phyloP scores from a whole-genome alignment of 1,140 invertebrate genomes.

The Sycophaga agraensis region DNA sequence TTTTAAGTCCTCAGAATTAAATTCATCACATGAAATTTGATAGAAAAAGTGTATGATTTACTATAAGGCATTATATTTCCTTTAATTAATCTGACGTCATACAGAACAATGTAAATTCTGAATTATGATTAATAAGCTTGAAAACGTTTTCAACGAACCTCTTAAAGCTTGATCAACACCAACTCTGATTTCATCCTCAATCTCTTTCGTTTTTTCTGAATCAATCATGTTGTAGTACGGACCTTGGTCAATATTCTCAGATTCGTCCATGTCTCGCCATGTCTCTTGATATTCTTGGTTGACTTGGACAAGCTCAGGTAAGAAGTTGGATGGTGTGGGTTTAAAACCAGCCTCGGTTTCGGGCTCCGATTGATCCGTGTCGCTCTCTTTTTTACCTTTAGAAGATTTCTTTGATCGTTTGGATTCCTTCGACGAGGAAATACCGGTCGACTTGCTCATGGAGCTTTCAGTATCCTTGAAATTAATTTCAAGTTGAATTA shows the following conservation, averaged over 20 bases:
- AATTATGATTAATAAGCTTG: too few relatives aligned
- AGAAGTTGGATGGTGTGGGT: constrained; percentile 56
- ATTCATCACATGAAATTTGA: background rate
- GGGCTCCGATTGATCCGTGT: constrained; percentile 62
- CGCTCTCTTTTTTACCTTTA: constrained; percentile 52
- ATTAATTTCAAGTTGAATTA: too few relatives aligned
- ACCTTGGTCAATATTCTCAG: constrained; percentile 66
- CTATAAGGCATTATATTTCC: too few relatives aligned
- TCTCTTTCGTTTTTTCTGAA: constrained; percentile 76
- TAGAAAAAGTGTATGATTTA: too few relatives aligned
- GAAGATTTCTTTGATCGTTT: constrained; percentile 69
- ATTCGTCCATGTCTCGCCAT: constrained; percentile 82
- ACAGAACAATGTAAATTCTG: too few relatives aligned
- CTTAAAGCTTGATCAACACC: constrained; percentile 85
- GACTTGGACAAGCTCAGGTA: constrained; percentile 55
- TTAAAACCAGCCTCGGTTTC: constrained; percentile 62
- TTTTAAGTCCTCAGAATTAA: too few relatives aligned
- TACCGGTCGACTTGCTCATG: constrained; percentile 72
- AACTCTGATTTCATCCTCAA: constrained; percentile 81
- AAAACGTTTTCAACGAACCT: constrained; percentile 42
- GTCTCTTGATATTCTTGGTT: constrained; percentile 65
- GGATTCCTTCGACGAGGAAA: constrained; percentile 78
- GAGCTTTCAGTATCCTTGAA: constrained; percentile 74
- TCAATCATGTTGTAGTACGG: constrained; percentile 82
- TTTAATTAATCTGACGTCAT: background rate